Evolutionary conservation across 2,888 invertebrate species (phyloP).

Genomic region (Ophioninae sp.): DNA sequence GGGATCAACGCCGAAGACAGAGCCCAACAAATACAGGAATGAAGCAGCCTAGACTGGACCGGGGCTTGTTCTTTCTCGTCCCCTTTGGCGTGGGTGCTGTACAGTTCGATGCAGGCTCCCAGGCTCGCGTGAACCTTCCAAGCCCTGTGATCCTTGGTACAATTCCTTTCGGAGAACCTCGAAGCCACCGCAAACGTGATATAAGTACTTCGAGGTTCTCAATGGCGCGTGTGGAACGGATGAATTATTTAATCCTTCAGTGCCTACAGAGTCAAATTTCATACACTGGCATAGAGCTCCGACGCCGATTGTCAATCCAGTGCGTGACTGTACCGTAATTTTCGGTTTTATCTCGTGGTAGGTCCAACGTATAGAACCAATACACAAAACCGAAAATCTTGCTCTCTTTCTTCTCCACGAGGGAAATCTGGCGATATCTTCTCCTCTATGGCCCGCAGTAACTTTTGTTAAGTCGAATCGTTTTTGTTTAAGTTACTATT

Average conservation of each 20-base stretch:
- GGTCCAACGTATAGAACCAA: too few relatives aligned
- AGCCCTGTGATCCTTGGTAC: slow-evolving; percentile 44
- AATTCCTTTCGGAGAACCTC: slow-evolving; percentile 34
- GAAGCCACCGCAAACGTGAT: slow-evolving; percentile 20
- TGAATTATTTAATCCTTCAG: background rate
- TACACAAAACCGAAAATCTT: too few relatives aligned
- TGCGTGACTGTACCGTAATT: too few relatives aligned
- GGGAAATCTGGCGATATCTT: too few relatives aligned
- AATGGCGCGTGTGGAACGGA: slow-evolving; percentile 22
- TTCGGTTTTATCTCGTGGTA: too few relatives aligned
- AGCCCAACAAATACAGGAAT: slow-evolving; percentile 47
- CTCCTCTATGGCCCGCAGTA: too few relatives aligned
- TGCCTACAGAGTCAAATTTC: too few relatives aligned
- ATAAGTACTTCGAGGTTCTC: slow-evolving; percentile 27
- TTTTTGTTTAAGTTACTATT: too few relatives aligned
- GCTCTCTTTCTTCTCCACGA: too few relatives aligned
- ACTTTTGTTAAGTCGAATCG: too few relatives aligned
- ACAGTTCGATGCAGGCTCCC: slow-evolving; percentile 47
- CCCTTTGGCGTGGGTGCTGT: slow-evolving; percentile 61
- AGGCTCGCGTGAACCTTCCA: slow-evolving; percentile 31
- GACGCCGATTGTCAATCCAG: too few relatives aligned
- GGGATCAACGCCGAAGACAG: slow-evolving; percentile 3
- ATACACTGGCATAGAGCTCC: too few relatives aligned
- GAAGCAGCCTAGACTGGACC: slow-evolving; percentile 42
- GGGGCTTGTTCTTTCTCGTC: slow-evolving; percentile 37